Evolutionary conservation across 2,797 vertebrate species (phyloP), one percentile per base, ranked within the genome.

Genomic region (Hydrolagus colliei): DNA sequence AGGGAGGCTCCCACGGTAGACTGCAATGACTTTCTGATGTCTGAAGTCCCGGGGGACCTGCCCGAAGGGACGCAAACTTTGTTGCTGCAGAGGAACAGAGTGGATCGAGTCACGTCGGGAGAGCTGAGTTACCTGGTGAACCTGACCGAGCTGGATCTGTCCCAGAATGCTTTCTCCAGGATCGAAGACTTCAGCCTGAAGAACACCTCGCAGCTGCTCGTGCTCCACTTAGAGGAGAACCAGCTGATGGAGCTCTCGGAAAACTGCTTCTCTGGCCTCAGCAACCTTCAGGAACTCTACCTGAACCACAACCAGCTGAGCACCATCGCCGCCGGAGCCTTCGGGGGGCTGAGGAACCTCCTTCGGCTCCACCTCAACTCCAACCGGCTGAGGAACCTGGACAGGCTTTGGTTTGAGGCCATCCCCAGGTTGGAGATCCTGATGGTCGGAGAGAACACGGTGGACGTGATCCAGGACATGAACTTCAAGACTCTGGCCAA

Each of bases 181-280:
- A 89, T 95, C 72, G 89, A 90, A 65, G 93, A 95, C 86, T 92
- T 98, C 1, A 90, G 93, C 62, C 89, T 95, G 86, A 90, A 89
- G 9, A 87, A 93, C 73, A 91, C 98, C 92, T 93, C 94, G 22
- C 95, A 93, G 86, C 93, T 99, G 88, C 92, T 98, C 86, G 98
- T 96, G 87, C 91, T 99, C 79, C 98, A 99, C 87, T 91, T 99
- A 88, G 98, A 99, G 89, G 98, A 99, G 92, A 99, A 99, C 87
- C 96, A 94, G 89, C 92, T 99, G 32, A 89, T 89, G 0, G 93
- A 94, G 87, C 94, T 99, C 79, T 95, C 96, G 0, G 95, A 96
- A 1, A 87, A 92, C 86, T 96, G 97, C 86, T 98, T 99, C 86
- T 91, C 90, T 0, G 96, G 95, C 10, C 91, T 99, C 88, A 92